Evolutionary conservation across 1,140 invertebrate genomes (phyloP).

Genomic region (Megalopta genalis): DNA sequence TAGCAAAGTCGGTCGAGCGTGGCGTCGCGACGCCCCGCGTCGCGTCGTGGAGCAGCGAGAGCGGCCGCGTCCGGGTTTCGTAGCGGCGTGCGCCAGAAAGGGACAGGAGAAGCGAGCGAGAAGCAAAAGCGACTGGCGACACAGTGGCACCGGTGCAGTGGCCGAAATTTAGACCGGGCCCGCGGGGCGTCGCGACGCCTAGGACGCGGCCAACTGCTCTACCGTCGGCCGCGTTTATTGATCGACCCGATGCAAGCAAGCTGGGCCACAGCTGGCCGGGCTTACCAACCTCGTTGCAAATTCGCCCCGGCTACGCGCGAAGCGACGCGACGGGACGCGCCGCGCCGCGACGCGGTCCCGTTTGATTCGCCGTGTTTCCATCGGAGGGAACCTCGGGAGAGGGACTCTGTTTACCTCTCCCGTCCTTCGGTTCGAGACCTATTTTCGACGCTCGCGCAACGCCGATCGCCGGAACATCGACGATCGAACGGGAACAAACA

Average conservation of each 20-base stretch:
- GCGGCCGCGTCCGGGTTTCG: slow-evolving; percentile 16
- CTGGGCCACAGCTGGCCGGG: slow-evolving; percentile 59
- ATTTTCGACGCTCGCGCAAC: slow-evolving; percentile 18
- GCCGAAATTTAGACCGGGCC: slow-evolving; percentile 52
- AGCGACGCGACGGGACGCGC: not conserved
- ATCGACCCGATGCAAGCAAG: slow-evolving; percentile 59
- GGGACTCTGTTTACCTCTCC: slow-evolving; percentile 20
- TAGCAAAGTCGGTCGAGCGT: slow-evolving; percentile 26
- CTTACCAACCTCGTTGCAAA: slow-evolving; percentile 45
- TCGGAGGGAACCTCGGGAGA: not conserved
- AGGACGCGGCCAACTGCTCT: slow-evolving; percentile 46
- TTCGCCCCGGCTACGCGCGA: slow-evolving; percentile 11
- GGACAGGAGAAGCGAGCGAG: not conserved
- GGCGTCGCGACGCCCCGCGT: slow-evolving; percentile 20
- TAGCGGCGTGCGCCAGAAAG: slow-evolving; percentile 6
- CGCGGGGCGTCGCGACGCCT: slow-evolving; percentile 25
- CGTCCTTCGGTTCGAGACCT: slow-evolving; percentile 15
- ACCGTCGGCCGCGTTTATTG: slow-evolving; percentile 56
- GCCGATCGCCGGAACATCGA: too few species aligned
- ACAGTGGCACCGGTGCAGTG: slow-evolving; percentile 59
- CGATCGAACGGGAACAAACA: too few species aligned
- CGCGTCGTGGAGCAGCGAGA: too few species aligned
- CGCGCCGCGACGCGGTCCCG: not conserved
- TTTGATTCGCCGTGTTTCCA: slow-evolving; percentile 5
- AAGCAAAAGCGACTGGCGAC: slow-evolving; percentile 42